Conservation (phyloP, 37 sponge, comb jelly and placozoan genomes). For the Beroe forskalii region DNA sequence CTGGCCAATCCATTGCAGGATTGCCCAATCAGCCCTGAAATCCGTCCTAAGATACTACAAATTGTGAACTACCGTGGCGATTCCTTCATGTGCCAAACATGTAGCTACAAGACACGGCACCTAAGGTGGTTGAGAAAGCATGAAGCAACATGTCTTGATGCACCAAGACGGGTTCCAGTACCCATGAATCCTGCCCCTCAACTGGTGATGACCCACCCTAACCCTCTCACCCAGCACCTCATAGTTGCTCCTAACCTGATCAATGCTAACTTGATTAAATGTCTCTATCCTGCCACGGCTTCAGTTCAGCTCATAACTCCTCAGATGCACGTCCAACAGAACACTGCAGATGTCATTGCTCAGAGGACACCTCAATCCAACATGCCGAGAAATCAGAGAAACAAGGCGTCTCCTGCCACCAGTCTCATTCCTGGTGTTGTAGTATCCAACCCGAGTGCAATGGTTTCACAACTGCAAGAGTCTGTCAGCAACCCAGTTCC, state of each 20-base stretch:
- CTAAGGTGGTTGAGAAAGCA: not conserved
- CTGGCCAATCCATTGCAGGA: too few species aligned
- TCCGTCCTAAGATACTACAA: not conserved
- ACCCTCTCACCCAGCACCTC: not conserved
- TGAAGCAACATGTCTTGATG: not conserved
- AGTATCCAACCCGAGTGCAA: not conserved
- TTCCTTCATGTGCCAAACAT: constrained; percentile 21
- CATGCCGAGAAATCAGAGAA: not conserved
- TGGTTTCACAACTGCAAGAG: not conserved
- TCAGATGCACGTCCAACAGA: not conserved
- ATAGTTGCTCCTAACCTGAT: not conserved
- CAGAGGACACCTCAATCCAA: not conserved
- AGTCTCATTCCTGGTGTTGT: not conserved
- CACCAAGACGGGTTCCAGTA: too few species aligned
- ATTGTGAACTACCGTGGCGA: not conserved
- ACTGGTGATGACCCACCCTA: not conserved
- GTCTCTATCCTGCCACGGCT: not conserved
- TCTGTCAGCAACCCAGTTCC: not conserved
- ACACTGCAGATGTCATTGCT: not conserved
- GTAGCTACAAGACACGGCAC: constrained; percentile 36
- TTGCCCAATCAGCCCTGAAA: too few species aligned
- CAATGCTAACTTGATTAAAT: not conserved
- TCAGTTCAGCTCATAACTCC: not conserved
- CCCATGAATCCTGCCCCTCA: not conserved
- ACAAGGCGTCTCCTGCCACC: not conserved